These are phyloP conservation scores for Sakesphorus luctuosus DNA, from an alignment of 2,113 vertebrate species.

Conservation along the genomic window DNA sequence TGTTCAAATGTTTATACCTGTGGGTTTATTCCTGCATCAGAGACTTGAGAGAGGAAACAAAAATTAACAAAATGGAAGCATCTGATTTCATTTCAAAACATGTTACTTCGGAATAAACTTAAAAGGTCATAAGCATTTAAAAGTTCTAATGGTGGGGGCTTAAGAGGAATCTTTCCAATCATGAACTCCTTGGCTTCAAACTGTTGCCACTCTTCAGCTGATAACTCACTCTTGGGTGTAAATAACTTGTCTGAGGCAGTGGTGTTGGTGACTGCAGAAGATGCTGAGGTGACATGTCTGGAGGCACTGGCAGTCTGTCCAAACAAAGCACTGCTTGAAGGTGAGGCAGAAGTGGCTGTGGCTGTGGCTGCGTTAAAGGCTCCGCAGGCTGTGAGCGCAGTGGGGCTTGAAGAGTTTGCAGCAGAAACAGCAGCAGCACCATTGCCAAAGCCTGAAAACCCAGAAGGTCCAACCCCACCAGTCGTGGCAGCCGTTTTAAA, in stretches of 20 bases:
- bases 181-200: conserved; percentile 86
- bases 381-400: conserved; percentile 32
- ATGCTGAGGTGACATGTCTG: neutral
- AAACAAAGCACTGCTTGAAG: neutral
- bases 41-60: neutral
- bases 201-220: conserved; percentile 84
- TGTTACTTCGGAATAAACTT: neutral
- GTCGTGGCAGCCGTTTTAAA: conserved; percentile 62
- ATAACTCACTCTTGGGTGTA: conserved; percentile 81
- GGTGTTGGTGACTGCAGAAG: neutral
- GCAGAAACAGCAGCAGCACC: too few relatives aligned
- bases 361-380: neutral
- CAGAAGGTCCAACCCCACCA: conserved; percentile 31
- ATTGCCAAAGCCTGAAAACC: conserved; percentile 57
- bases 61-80: neutral
- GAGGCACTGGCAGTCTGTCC: conserved; percentile 22
- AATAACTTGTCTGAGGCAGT: conserved; percentile 71
- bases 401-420: neutral
- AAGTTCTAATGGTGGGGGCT: conserved; percentile 85
- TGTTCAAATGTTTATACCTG: neutral
- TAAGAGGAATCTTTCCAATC: conserved; percentile 88
- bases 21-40: neutral
- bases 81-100: neutral
- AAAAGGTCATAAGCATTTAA: conserved; percentile 58
- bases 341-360: neutral